A percentile compares a stretch with the other conserved stretches of the same genome.
phyloP scores from a whole-genome alignment of 1,140 invertebrate species.

The Drosophila truncata region DNA sequence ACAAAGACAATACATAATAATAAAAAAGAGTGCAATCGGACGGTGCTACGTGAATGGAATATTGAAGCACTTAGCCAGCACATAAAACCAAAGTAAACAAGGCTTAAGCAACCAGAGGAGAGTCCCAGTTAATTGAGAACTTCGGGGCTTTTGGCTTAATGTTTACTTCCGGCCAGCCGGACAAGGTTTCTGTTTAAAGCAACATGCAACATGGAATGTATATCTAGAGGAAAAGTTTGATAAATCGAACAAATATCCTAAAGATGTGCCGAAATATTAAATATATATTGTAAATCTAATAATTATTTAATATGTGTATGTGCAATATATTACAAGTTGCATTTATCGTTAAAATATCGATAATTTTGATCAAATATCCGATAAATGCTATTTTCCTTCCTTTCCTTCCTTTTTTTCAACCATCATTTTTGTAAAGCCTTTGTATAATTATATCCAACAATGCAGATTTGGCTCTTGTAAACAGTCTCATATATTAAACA shows the following conservation, averaged over 20 bases:
- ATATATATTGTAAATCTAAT: no score
- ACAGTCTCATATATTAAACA: no score
- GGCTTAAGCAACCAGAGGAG: constrained; percentile 2
- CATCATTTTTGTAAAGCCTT: no score
- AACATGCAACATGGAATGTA: background rate
- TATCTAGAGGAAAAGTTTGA: no score
- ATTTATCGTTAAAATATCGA: no score
- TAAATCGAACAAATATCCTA: background rate
- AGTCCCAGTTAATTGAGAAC: constrained; percentile 27
- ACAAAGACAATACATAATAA: constrained; percentile 31
- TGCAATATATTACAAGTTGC: no score
- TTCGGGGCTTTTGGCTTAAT: constrained; percentile 14
- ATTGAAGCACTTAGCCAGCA: constrained; percentile 2
- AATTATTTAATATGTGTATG: no score
- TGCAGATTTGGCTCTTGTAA: no score
- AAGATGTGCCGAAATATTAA: background rate
- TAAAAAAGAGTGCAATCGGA: constrained; percentile 34
- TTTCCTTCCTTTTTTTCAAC: no score
- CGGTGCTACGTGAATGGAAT: constrained; percentile 42
- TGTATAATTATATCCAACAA: no score
- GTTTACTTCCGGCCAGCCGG: constrained; percentile 29
- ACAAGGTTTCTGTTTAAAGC: background rate
- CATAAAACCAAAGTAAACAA: constrained; percentile 19
- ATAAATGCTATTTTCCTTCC: no score
- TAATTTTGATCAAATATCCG: no score